A percentile compares a stretch with the other conserved stretches of the same genome.
These are phyloP conservation scores for Chaetodon trifascialis DNA, from an alignment of 2,113 vertebrate genomes.

Conservation along the genomic window DNA sequence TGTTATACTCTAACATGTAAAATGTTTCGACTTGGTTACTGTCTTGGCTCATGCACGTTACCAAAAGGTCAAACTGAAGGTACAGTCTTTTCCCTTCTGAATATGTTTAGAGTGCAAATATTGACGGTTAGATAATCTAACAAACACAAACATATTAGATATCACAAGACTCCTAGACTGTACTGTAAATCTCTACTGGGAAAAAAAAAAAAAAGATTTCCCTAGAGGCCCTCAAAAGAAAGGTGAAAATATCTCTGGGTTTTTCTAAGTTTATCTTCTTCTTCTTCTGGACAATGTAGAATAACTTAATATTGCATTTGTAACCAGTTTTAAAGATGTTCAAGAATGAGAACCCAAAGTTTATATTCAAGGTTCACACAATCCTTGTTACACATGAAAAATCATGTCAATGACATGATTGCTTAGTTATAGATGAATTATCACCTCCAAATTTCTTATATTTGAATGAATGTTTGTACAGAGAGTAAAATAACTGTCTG, in stretches of 20 bases:
- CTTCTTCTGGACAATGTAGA: not conserved
- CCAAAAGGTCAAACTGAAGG: conserved; percentile 16
- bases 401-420: not conserved
- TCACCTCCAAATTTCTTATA: not conserved
- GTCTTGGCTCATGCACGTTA: not conserved
- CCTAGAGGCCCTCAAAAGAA: not conserved
- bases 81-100: not conserved
- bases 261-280: not conserved
- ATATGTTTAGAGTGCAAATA: conserved; percentile 45
- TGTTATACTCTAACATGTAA: not conserved
- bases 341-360: not conserved
- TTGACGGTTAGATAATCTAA: conserved; percentile 21
- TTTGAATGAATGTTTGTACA: not conserved
- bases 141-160: not conserved
- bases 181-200: not conserved
- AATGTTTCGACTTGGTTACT: not conserved
- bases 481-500: not conserved
- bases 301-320: no score
- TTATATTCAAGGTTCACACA: not conserved
- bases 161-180: not conserved
- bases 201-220: not conserved
- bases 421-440: not conserved
- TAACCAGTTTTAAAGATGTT: not conserved
- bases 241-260: not conserved
- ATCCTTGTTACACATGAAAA: not conserved